Evolutionary conservation across 2,797 vertebrate genomes (phyloP), one percentile per base, ranked within the genome.

Genomic region (Siniperca undulata): DNA sequence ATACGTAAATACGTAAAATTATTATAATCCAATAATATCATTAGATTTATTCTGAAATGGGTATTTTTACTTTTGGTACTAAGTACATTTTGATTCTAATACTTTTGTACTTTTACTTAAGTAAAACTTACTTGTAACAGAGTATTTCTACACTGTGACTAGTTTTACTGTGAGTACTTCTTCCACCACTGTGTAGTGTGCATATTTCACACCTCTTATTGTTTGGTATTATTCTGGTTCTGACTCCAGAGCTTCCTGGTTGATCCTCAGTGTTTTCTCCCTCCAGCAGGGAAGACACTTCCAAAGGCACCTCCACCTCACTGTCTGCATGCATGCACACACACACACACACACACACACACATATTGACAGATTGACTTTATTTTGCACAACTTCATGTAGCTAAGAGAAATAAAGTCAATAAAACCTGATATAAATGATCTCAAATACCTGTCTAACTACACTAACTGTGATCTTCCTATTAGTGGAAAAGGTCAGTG

Each of bases 201-300:
- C 30, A 1, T 3, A 46, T 8, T 5, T 66, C 16, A 2, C 80
- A 94, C 95, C 95, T 95, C 79, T 94, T 96, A 9, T 38, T 88
- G 58, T 90, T 76, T 3, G 75, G 86, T 11, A 58, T 60, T 13
- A 55, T 59, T 86, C 88, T 88, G 79, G 77, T 73, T 79, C 69
- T 90, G 85, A 84, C 72, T 24, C 59, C 69, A n/a, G 93, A 74
- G 7, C 36, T 11, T 34, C 6, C 83, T 22, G 81, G 73, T 73
- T 89, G 88, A 5, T 88, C 80, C 4, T 92, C 91, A 0, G 50
- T 0, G 19, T 59, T 70, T 44, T 78, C 79, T 53, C 1, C 87
- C 7, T 92, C 92, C 59, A 74, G 42, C 64, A 73, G 71, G 0
- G 34, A 0, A 34, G 87, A 55, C 0, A n/a, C 80, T 17, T 90